Percentiles rank a stretch among this genome's conserved stretches.
phyloP scores from a whole-genome alignment of 2,888 invertebrate species.

The Hoplodrina ambigua region DNA sequence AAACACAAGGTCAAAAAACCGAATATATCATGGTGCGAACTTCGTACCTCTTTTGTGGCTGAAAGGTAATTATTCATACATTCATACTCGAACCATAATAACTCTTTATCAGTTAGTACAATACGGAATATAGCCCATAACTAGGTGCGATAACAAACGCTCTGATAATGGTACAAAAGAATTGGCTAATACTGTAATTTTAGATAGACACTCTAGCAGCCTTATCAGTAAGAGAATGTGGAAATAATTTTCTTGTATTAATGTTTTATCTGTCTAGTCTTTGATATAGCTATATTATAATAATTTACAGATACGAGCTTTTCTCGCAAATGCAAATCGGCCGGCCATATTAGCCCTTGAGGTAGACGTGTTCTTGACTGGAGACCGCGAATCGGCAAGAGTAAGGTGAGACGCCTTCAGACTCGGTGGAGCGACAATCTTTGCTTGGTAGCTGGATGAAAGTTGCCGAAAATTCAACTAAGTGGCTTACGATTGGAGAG shows the following conservation, averaged over 20 bases:
- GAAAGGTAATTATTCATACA: conserved; percentile 56
- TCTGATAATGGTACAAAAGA: conserved; percentile 71
- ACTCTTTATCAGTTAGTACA: conserved; percentile 65
- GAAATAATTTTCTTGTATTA: conserved; percentile 30
- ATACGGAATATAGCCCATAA: conserved; percentile 63
- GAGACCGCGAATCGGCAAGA: too few relatives aligned
- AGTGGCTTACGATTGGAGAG: too few relatives aligned
- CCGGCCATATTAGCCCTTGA: too few relatives aligned
- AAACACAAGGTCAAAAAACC: conserved; percentile 66
- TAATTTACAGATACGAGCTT: background rate
- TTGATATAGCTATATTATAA: conserved; percentile 8
- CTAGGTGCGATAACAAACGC: conserved; percentile 65
- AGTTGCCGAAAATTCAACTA: too few relatives aligned
- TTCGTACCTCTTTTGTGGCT: conserved; percentile 24
- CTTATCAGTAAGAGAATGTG: conserved; percentile 43
- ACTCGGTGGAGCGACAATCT: too few relatives aligned
- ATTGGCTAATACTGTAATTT: conserved; percentile 60
- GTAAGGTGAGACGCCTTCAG: too few relatives aligned
- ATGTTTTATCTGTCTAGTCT: conserved; percentile 19
- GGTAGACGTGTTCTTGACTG: too few relatives aligned
- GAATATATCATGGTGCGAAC: conserved; percentile 34
- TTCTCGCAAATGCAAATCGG: too few relatives aligned
- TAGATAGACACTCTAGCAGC: conserved; percentile 39
- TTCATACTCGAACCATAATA: conserved; percentile 54
- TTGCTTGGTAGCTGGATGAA: too few relatives aligned